These are phyloP conservation scores for Grammomys surdaster DNA, from an alignment of 2,113 vertebrate species.

Conservation along the genomic window DNA sequence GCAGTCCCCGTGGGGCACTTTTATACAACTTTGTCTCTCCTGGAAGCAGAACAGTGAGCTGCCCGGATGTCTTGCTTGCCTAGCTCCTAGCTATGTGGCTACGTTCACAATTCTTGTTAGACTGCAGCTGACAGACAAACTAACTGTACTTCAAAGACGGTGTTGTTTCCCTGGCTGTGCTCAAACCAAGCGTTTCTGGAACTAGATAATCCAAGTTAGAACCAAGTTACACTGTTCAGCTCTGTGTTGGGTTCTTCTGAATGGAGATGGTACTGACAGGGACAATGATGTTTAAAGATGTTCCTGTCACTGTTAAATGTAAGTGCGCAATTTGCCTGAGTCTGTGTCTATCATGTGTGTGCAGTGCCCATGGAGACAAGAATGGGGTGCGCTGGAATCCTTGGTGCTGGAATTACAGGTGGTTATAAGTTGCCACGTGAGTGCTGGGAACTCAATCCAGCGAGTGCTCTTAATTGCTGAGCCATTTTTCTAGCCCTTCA, in stretches of 20 bases:
- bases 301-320: not conserved
- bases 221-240: not conserved
- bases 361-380: not conserved
- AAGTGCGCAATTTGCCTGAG: not conserved
- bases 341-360: not conserved
- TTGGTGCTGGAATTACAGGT: not conserved
- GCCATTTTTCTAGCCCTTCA: not conserved
- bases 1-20: not conserved
- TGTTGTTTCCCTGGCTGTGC: not conserved
- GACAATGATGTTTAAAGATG: not conserved
- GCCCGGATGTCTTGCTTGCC: not conserved
- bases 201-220: not conserved
- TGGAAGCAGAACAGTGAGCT: not conserved
- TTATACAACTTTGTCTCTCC: not conserved
- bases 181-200: not conserved
- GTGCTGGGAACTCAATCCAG: not conserved
- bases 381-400: not conserved
- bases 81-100: not conserved
- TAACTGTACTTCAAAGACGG: not conserved
- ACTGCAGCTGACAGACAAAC: not conserved
- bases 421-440: not conserved
- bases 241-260: constrained; percentile 26
- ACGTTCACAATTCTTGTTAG: not conserved
- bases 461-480: not conserved
- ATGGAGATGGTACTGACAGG: not conserved